A percentile compares a stretch with the other conserved stretches of the same genome.
Conservation (phyloP, 2,888 invertebrate genomes). For the Ophioninae sp. region DNA sequence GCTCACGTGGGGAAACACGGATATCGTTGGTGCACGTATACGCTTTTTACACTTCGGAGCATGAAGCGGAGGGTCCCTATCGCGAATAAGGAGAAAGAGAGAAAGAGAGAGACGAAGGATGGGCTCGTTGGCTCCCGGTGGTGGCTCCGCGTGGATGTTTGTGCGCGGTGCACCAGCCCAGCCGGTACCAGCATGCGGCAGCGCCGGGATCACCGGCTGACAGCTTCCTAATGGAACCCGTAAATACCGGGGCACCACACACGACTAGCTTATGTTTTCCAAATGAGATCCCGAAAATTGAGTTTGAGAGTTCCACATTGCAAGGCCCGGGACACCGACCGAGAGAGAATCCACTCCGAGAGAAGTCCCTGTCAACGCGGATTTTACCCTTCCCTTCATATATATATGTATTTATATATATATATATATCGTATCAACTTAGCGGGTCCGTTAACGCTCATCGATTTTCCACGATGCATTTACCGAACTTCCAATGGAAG, state of each 20-base stretch:
- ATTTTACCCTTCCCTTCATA: too few species aligned
- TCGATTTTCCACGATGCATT: conserved; percentile 9
- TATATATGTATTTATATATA: not conserved
- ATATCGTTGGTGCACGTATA: conserved; percentile 12
- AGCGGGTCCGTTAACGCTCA: conserved; percentile 8
- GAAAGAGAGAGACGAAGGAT: too few species aligned
- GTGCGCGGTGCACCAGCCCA: conserved; percentile 63
- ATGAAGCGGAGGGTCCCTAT: conserved; percentile 21
- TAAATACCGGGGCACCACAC: conserved; percentile 74
- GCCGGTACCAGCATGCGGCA: conserved; percentile 70
- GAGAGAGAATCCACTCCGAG: not conserved
- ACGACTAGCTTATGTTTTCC: conserved; percentile 79
- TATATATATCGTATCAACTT: not conserved
- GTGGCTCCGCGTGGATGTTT: conserved; percentile 11
- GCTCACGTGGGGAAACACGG: conserved; percentile 2
- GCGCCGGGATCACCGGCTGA: conserved; percentile 78
- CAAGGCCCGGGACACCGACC: conserved; percentile 15
- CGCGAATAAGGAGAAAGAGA: conserved; percentile 20
- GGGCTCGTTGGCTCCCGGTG: conserved; percentile 34
- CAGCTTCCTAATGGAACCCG: conserved; percentile 81
- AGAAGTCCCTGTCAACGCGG: conserved; percentile 29
- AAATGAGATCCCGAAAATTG: conserved; percentile 80
- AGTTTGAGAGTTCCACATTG: conserved; percentile 72
- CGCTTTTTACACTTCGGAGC: conserved; percentile 46
- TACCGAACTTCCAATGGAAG: not conserved